Percentiles rank a stretch among this genome's conserved stretches.
Conservation (phyloP, 1,140 invertebrate species). For the Heterodera carotae region DNA sequence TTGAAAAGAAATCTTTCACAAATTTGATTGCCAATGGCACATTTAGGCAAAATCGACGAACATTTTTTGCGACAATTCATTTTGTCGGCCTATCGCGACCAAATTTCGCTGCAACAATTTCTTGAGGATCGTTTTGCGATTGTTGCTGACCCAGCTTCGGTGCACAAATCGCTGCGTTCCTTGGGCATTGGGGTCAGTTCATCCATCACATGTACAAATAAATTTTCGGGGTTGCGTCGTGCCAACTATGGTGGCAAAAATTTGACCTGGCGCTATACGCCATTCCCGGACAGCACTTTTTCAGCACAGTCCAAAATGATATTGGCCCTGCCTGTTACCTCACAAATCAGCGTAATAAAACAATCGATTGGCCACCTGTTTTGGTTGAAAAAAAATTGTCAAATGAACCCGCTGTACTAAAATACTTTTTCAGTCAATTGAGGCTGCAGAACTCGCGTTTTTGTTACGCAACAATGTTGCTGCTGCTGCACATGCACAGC, state of each 20-base stretch:
- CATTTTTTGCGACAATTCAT: background rate
- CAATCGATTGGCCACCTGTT: no score
- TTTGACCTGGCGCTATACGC: no score
- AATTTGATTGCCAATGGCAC: background rate
- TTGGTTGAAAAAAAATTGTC: no score
- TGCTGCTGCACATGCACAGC: background rate
- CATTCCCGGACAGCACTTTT: no score
- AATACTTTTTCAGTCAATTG: slow-evolving; percentile 6
- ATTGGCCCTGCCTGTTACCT: no score
- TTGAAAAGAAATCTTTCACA: background rate
- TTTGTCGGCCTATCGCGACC: background rate
- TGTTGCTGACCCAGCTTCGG: background rate
- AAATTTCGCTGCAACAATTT: slow-evolving; percentile 16
- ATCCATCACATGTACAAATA: background rate
- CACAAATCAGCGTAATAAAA: no score
- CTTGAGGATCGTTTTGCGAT: slow-evolving; percentile 11
- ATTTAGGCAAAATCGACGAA: slow-evolving; percentile 26
- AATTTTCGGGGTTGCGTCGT: no score
- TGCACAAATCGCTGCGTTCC: background rate
- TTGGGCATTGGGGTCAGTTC: slow-evolving; percentile 27
- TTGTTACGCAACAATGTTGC: background rate
- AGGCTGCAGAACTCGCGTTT: slow-evolving; percentile 30
- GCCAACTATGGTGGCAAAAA: no score
- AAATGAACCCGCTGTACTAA: background rate
- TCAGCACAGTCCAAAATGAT: no score